These are phyloP conservation scores for Elachura formosa DNA, from an alignment of 2,113 vertebrate species.

Conservation along the genomic window DNA sequence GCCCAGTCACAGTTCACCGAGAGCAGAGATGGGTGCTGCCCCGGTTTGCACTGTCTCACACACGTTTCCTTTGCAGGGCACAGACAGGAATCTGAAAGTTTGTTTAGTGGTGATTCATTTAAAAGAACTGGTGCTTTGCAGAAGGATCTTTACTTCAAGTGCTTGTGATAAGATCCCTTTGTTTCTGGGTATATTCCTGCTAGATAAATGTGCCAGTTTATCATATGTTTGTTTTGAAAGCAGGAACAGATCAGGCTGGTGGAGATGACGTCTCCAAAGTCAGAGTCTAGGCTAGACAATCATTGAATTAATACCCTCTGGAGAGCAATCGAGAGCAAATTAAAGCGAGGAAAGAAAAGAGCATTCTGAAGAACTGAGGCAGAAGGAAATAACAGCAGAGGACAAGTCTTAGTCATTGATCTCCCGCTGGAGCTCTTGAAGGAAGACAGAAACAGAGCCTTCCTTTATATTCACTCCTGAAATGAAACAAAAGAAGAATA, in stretches of 20 bases:
- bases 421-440: accelerated
- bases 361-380: background rate
- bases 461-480: background rate
- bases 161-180: background rate
- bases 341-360: background rate
- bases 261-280: background rate
- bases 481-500: background rate
- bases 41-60: background rate
- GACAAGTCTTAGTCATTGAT: background rate
- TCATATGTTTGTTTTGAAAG: background rate
- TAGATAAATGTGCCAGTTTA: background rate
- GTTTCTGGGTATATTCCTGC: background rate
- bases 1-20: background rate
- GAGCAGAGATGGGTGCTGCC: background rate
- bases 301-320: background rate
- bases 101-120: background rate
- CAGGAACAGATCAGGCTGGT: background rate
- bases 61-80: background rate
- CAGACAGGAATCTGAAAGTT: background rate
- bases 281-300: background rate
- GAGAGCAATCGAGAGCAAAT: background rate
- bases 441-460: background rate
- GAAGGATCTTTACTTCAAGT: background rate
- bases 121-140: background rate
- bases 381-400: background rate